Conservation (phyloP, 1,140 invertebrate genomes). For the Drosophila sucinea region DNA sequence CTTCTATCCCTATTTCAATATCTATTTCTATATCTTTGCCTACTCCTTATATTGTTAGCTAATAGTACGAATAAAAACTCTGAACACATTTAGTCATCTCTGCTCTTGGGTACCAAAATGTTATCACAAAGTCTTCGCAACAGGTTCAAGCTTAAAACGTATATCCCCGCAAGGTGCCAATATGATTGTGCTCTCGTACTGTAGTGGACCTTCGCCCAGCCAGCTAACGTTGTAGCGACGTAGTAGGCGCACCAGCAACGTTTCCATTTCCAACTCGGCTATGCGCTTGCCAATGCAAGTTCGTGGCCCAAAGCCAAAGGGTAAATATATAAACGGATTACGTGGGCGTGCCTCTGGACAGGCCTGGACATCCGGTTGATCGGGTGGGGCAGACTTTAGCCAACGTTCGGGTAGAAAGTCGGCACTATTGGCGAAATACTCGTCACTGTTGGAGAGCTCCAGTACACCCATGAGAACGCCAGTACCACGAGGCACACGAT, state of each 20-base stretch:
- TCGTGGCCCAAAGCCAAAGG: constrained; percentile 86
- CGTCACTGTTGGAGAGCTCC: constrained; percentile 62
- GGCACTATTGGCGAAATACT: constrained; percentile 87
- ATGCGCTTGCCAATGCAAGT: constrained; percentile 86
- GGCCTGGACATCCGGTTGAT: constrained; percentile 7
- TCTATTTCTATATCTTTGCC: constrained; percentile 8
- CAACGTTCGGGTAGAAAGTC: constrained; percentile 91
- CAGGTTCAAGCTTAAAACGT: constrained; percentile 62
- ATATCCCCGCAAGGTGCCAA: constrained; percentile 59
- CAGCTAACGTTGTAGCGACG: constrained; percentile 83
- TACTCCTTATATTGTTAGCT: constrained; percentile 57
- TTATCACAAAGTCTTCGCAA: constrained; percentile 24
- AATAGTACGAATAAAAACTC: constrained; percentile 53
- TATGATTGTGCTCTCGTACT: constrained; percentile 73
- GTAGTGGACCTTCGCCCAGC: constrained; percentile 45
- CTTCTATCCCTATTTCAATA: constrained; percentile 37
- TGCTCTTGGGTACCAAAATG: constrained; percentile 21
- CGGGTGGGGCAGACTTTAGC: constrained; percentile 82
- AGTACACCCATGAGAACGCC: constrained; percentile 61
- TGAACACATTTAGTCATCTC: constrained; percentile 37
- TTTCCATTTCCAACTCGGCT: constrained; percentile 88
- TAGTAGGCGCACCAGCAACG: constrained; percentile 85
- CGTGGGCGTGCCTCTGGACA: constrained; percentile 79
- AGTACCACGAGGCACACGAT: constrained; percentile 91
- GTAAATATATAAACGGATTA: constrained; percentile 73